These are phyloP conservation scores for Cercopithecus mitis DNA, from an alignment of 2,797 vertebrate species.

Conservation along the genomic window DNA sequence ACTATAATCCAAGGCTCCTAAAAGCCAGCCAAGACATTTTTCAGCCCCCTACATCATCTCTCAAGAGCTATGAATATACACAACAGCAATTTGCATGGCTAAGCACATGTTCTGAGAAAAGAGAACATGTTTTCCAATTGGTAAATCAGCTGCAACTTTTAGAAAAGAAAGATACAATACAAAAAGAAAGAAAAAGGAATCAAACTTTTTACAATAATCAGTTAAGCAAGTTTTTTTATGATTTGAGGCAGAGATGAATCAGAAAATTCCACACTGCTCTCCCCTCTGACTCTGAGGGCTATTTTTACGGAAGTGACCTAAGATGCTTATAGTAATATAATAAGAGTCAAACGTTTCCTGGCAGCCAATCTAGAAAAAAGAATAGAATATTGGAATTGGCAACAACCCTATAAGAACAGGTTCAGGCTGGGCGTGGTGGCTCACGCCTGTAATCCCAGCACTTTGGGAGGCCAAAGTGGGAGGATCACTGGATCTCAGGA, in stretches of 20 bases:
- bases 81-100: neutral
- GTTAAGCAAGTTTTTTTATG: neutral
- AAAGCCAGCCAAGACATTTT: neutral
- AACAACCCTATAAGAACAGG: neutral
- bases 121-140: neutral
- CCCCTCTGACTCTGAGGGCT: neutral
- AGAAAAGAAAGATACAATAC: neutral
- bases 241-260: neutral
- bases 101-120: neutral
- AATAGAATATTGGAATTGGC: neutral
- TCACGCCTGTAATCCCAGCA: too few species aligned
- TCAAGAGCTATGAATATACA: neutral
- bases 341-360: neutral
- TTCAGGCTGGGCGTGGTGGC: neutral
- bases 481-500: too few species aligned
- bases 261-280: neutral
- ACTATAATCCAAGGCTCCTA: neutral
- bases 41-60: neutral
- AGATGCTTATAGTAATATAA: neutral
- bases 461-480: too few species aligned
- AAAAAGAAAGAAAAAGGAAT: neutral
- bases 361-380: neutral
- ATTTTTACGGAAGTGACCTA: neutral
- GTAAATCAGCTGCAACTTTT: neutral
- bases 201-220: neutral